Evolutionary conservation across 2,888 invertebrate species (phyloP).

Genomic region (Torymus auratus): DNA sequence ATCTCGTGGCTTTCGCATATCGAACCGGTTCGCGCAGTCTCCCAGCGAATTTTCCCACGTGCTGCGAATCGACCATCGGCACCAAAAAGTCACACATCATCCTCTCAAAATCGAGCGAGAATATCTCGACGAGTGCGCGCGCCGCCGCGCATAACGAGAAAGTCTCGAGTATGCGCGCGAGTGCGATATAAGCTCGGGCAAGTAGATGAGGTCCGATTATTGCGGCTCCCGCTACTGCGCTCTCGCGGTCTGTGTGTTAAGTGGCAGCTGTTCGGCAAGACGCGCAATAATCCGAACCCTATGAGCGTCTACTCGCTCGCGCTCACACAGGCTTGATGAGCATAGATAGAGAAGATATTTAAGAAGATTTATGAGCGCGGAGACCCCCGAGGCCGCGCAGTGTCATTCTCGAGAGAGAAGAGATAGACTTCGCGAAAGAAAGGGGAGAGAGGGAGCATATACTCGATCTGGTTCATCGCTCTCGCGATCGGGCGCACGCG

Average conservation of each 20-base stretch:
- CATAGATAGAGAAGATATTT: constrained; percentile 70
- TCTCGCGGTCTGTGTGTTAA: constrained; percentile 61
- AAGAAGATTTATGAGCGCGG: constrained; percentile 71
- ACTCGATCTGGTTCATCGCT: constrained; percentile 25
- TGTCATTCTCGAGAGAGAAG: too few species aligned
- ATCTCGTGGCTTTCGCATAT: too few species aligned
- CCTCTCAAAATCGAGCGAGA: neutral
- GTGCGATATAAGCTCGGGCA: constrained; percentile 37
- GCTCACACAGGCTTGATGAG: constrained; percentile 62
- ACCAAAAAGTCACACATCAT: neutral
- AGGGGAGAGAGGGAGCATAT: neutral
- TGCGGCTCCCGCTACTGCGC: constrained; percentile 26
- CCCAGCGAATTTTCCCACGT: too few species aligned
- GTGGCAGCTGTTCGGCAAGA: constrained; percentile 64
- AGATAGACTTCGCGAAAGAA: neutral
- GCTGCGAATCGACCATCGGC: too few species aligned
- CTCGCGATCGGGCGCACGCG: neutral
- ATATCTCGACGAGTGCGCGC: neutral
- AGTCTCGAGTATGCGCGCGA: constrained; percentile 27
- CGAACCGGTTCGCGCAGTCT: too few species aligned
- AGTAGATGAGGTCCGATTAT: constrained; percentile 73
- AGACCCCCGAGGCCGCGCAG: constrained; percentile 45
- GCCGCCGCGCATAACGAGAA: constrained; percentile 20
- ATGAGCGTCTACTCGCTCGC: neutral
- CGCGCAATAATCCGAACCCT: constrained; percentile 34